Conservation (phyloP, 2,888 invertebrate genomes). For the Eupithecia tripunctaria region DNA sequence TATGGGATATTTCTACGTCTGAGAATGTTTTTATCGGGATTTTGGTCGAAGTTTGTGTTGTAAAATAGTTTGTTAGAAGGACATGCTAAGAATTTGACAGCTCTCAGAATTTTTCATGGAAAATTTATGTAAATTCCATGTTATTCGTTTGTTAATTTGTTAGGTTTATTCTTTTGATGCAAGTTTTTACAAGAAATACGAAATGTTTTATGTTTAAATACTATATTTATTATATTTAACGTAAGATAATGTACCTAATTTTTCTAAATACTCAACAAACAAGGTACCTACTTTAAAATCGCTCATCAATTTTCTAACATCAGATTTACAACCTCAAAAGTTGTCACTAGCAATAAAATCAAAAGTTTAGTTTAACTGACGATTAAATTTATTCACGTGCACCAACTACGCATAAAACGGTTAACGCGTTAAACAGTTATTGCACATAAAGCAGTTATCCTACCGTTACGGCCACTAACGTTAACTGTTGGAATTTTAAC, state of each 20-base stretch:
- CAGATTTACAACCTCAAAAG: constrained; percentile 20
- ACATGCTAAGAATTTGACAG: constrained; percentile 6
- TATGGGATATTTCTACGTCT: constrained; percentile 13
- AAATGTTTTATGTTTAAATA: neutral
- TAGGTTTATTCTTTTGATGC: neutral
- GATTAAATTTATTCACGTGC: constrained; percentile 70
- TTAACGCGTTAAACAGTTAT: constrained; percentile 69
- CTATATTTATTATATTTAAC: neutral
- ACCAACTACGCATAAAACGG: constrained; percentile 60
- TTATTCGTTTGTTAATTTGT: neutral
- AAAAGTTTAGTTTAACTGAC: constrained; percentile 50
- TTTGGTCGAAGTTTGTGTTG: neutral
- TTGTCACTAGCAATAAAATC: constrained; percentile 33
- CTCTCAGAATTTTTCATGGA: neutral
- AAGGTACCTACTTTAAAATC: neutral
- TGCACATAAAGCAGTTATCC: constrained; percentile 67
- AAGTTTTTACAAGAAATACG: neutral
- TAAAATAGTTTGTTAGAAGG: constrained; percentile 1
- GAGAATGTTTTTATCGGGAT: constrained; percentile 15
- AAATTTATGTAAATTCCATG: neutral
- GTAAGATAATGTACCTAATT: too few species aligned
- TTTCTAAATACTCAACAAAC: neutral
- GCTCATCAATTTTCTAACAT: constrained; percentile 12
- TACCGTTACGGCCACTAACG: constrained; percentile 64
- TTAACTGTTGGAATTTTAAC: constrained; percentile 65